These are phyloP conservation scores for Hylyphantes graminicola DNA, from an alignment of 1,140 invertebrate species.

Conservation along the genomic window DNA sequence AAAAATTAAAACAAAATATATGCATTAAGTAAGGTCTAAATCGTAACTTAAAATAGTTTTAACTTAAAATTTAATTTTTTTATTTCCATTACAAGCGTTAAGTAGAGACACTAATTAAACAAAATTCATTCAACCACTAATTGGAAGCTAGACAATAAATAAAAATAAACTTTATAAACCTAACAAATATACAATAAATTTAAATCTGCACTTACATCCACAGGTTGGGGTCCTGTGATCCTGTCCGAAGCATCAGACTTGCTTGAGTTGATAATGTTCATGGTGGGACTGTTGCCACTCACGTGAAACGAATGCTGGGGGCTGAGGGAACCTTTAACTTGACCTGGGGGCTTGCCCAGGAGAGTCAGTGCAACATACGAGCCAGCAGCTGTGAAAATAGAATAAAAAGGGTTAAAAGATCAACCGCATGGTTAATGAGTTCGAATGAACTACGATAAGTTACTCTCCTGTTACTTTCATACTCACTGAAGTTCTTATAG, in stretches of 20 bases:
- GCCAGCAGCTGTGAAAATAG: conserved; percentile 66
- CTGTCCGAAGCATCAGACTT: conserved; percentile 67
- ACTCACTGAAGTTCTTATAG: too few relatives aligned
- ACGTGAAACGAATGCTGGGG: conserved; percentile 46
- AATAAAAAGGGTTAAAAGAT: too few relatives aligned
- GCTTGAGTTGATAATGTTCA: conserved; percentile 31
- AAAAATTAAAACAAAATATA: too few relatives aligned
- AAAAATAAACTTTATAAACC: not conserved
- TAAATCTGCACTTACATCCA: conserved; percentile 76
- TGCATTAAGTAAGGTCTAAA: not conserved
- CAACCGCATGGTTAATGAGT: too few relatives aligned
- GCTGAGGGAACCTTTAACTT: conserved; percentile 31
- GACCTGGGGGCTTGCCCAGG: conserved; percentile 66
- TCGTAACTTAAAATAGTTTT: not conserved
- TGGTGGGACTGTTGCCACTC: conserved; percentile 11
- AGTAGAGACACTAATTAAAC: not conserved
- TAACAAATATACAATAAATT: not conserved
- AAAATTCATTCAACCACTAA: not conserved
- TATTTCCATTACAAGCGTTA: not conserved
- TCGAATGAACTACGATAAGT: too few relatives aligned
- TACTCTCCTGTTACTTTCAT: too few relatives aligned
- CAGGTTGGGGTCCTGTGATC: conserved; percentile 89
- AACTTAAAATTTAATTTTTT: not conserved
- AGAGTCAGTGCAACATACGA: conserved; percentile 71
- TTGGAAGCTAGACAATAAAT: not conserved